These are phyloP conservation scores for Oophaga sylvatica DNA, from an alignment of 2,797 vertebrate genomes.

Conservation along the genomic window DNA sequence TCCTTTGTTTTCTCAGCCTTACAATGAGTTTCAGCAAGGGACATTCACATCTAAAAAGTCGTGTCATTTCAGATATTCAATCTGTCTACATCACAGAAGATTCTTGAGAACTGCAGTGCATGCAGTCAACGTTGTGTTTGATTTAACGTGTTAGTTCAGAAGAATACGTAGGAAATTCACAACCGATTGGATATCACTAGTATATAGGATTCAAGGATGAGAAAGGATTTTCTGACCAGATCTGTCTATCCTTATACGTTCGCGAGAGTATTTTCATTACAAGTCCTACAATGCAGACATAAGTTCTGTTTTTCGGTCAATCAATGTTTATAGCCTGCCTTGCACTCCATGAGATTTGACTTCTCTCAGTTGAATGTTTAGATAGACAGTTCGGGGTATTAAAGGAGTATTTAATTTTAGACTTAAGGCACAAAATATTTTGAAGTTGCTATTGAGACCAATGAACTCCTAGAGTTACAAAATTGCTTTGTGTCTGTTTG, in stretches of 20 bases:
- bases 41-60: slow-evolving; percentile 1
- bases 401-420: slow-evolving; percentile 55
- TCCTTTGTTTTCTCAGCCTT: neutral
- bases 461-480: slow-evolving; percentile 42
- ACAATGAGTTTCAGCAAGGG: slow-evolving; percentile 30
- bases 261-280: neutral
- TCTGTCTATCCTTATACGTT: neutral
- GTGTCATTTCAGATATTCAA: slow-evolving; percentile 23
- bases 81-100: neutral
- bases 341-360: neutral
- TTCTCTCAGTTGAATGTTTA: slow-evolving; percentile 26
- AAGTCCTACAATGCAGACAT: neutral
- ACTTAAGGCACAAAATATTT: slow-evolving; percentile 47
- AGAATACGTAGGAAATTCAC: slow-evolving; percentile 14
- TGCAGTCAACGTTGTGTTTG: neutral
- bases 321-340: slow-evolving; percentile 17
- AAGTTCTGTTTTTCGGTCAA: slow-evolving; percentile 21
- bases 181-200: slow-evolving; percentile 7
- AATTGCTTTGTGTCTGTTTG: slow-evolving; percentile 46
- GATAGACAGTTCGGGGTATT: slow-evolving; percentile 31
- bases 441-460: slow-evolving; percentile 58
- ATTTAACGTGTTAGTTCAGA: slow-evolving; percentile 22
- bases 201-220: neutral
- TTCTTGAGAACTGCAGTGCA: slow-evolving; percentile 5
- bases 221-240: neutral